Conservation (phyloP, 2,797 vertebrate genomes). For the Paedocypris micromegethes region DNA sequence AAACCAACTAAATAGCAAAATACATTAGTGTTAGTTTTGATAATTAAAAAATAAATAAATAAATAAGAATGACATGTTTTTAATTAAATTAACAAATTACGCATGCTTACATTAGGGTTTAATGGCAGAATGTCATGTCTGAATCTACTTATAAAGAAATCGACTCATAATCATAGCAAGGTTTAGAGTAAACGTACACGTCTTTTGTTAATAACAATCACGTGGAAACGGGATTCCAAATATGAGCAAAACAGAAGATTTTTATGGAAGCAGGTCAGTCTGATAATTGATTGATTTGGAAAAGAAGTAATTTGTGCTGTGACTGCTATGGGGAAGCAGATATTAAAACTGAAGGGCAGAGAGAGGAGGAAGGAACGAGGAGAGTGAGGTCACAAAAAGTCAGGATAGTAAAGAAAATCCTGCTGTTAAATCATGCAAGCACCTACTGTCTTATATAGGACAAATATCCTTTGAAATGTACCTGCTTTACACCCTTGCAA, state of each 20-base stretch:
- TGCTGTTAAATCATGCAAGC: conserved; percentile 40
- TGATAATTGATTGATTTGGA: conserved; percentile 66
- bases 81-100: background rate
- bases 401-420: conserved; percentile 17
- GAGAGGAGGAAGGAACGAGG: conserved; percentile 6
- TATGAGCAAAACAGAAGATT: conserved; percentile 42
- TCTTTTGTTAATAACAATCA: conserved; percentile 37
- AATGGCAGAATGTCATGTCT: too few relatives aligned
- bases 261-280: conserved; percentile 59
- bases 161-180: too few relatives aligned
- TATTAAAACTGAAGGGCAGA: conserved; percentile 51
- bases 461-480: too few relatives aligned
- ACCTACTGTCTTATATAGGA: background rate
- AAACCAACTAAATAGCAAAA: too few relatives aligned
- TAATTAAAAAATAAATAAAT: background rate
- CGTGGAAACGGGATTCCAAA: conserved; percentile 42
- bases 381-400: conserved; percentile 4
- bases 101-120: too few relatives aligned
- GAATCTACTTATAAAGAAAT: too few relatives aligned
- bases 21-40: too few relatives aligned
- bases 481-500: too few relatives aligned
- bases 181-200: background rate
- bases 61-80: background rate
- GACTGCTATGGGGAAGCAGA: conserved; percentile 54
- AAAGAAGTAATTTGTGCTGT: conserved; percentile 62